These are phyloP conservation scores for Macrotis lagotis DNA, from an alignment of 2,113 vertebrate species.

Conservation along the genomic window DNA sequence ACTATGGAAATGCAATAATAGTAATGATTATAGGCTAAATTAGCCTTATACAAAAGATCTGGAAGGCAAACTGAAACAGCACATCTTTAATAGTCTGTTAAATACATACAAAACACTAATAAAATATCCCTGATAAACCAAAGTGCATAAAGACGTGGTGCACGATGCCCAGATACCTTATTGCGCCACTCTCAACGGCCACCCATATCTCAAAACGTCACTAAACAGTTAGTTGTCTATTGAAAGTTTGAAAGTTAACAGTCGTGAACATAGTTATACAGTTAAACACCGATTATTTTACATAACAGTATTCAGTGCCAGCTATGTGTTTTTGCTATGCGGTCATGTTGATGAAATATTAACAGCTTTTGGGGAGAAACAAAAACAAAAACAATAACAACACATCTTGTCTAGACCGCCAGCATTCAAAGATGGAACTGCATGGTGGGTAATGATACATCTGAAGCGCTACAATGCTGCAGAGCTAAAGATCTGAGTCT, in stretches of 20 bases:
- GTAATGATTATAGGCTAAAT: constrained; percentile 91
- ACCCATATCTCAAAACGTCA: constrained; percentile 90
- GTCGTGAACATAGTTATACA: constrained; percentile 97
- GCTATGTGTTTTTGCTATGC: constrained; percentile 87
- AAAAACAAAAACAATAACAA: constrained; percentile 77
- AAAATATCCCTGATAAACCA: constrained; percentile 99
- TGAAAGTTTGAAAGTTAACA: constrained; percentile 93
- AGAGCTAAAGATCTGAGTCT: constrained; percentile 74
- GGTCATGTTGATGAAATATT: constrained; percentile 79
- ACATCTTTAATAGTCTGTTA: constrained; percentile 94
- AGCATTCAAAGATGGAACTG: constrained; percentile 92
- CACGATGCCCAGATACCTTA: constrained; percentile 92
- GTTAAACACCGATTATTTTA: constrained; percentile 96
- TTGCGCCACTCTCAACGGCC: constrained; percentile 91
- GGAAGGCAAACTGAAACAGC: constrained; percentile 91
- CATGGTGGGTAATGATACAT: constrained; percentile 92
- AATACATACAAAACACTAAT: constrained; percentile 99
- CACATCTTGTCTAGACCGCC: constrained; percentile 92
- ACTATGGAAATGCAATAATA: not conserved
- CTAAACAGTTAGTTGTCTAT: constrained; percentile 86
- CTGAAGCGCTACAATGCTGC: constrained; percentile 88
- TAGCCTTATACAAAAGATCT: constrained; percentile 86
- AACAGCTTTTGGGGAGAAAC: constrained; percentile 79
- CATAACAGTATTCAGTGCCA: constrained; percentile 96
- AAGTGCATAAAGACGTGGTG: constrained; percentile 99